Percentiles rank a stretch among this genome's conserved stretches.
Conservation (phyloP, 2,888 invertebrate genomes). For the Bombyx huttoni region DNA sequence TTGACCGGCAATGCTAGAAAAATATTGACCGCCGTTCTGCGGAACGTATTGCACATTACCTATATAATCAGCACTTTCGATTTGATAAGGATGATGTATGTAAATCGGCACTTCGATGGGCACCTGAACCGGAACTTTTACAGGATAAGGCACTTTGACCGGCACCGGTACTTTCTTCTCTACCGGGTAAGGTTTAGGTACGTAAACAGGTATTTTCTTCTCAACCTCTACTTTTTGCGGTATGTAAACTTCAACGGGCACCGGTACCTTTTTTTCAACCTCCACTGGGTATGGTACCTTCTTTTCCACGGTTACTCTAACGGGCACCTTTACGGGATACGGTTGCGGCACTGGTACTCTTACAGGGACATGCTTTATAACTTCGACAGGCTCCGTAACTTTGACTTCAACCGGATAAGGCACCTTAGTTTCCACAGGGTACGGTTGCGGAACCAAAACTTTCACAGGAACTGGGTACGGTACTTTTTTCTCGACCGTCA, state of each 20-base stretch:
- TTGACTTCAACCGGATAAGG: slow-evolving; percentile 63
- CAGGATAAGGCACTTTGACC: slow-evolving; percentile 51
- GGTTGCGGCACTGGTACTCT: slow-evolving; percentile 58
- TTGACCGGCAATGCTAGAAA: neutral
- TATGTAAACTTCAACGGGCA: slow-evolving; percentile 37
- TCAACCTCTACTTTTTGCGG: slow-evolving; percentile 31
- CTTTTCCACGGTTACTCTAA: slow-evolving; percentile 66
- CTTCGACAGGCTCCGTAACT: slow-evolving; percentile 51
- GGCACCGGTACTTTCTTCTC: slow-evolving; percentile 33
- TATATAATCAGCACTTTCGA: slow-evolving; percentile 18
- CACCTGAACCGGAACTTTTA: slow-evolving; percentile 34
- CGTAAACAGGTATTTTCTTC: slow-evolving; percentile 44
- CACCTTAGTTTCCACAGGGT: slow-evolving; percentile 71
- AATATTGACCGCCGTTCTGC: neutral
- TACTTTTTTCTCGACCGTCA: slow-evolving; percentile 52
- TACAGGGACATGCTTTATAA: slow-evolving; percentile 52
- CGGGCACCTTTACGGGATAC: slow-evolving; percentile 66
- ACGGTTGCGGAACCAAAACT: slow-evolving; percentile 56
- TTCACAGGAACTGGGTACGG: slow-evolving; percentile 57
- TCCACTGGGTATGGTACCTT: slow-evolving; percentile 56
- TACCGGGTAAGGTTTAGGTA: slow-evolving; percentile 47
- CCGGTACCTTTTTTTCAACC: slow-evolving; percentile 59
- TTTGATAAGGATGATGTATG: slow-evolving; percentile 35
- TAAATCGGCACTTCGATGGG: slow-evolving; percentile 46
- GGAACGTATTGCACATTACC: neutral